Evolutionary conservation across 2,888 invertebrate species (phyloP), one percentile per base, ranked within the genome.

Genomic region (Cetonia aurata): DNA sequence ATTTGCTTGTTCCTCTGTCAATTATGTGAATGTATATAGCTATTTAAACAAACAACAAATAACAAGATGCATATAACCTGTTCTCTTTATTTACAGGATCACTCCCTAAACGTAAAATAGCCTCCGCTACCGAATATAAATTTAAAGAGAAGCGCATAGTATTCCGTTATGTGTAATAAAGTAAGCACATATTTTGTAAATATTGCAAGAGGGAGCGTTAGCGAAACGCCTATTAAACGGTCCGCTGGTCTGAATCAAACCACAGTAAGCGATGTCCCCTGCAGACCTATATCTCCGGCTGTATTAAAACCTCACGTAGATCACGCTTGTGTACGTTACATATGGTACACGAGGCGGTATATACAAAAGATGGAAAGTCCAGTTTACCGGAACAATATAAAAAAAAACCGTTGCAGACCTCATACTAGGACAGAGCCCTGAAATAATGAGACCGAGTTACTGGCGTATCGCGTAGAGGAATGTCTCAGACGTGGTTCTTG

Each of bases 371-470:
- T 42, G 19, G 42, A 41, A 55, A 41, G 57, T 4, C 55, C 41
- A 57, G 57, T 57, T 57, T 41, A 41, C 57, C 41, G 41, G 57
- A 57, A 57, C 41, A 42, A 57, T 57, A 57, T 42, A 57, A 57
- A 57, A 52, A 62, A n/a, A n/a, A 62, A 62, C 1, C 17, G 37
- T 1, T 19, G 15, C 15, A 12, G 33, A 37, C 12, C 33, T 31
- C 62, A 50, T 50, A 62, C 33, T 25, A 15, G 46, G 44, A 8
- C 10, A 33, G 17, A 33, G 33, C 48, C 48, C 48, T 37, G 48
- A 74, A 74, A 77, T 77, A 77, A 77, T 76, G 77, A 75, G 76
- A 77, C 77, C 75, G 75, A 75, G 75, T 73, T 74, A 74, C 73
- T 10, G 10, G 4, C 37, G 10, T 10, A 37, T 66, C 74, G 33